Evolutionary conservation across 2,888 invertebrate species (phyloP), one percentile per base, ranked within the genome.

Genomic region (Tipula vernalis): DNA sequence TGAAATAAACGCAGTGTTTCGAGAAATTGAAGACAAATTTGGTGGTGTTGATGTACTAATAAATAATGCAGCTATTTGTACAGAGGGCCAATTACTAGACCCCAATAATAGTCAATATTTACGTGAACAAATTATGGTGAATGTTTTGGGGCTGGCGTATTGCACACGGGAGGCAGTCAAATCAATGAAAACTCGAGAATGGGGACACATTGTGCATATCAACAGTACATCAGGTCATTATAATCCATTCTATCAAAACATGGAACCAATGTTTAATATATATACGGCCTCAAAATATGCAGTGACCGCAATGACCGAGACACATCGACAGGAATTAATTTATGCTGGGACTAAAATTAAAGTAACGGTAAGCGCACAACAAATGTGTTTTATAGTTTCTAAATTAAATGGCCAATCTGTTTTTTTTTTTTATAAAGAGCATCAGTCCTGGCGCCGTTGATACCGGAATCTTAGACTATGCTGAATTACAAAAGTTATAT

Each of bases 11-110:
- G 89, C 90, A 3, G 92, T 93, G 44, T 94, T 95, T 89, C 89
- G 90, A n/a, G 92, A 91, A 91, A 91, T 93, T 15, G 91, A 92
- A 57, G 88, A 90, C 6, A 89, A 91, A 2, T 88, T 93, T 1
- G 94, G 94, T 0, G 92, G 93, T 5, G 91, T 93, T 5, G 93
- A 94, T 89, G 91, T 94, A 0, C 90, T 94, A 85, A 89, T 94
- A 8, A 94, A 94, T 89, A 94, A 93, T 88, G 94, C 94, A 0
- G 94, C 92, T 0, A 88, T 93, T 8, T 87, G 91, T 1, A 86
- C 71, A 0, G 1, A 84, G 41, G 88, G 88, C 3, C 39, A 42
- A 42, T 87, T 88, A 86, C 87, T 88, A 4, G 88, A 89, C 86
- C 88, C 88, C 10, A 85, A 87, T 18, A 83, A 86, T 4, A 88